Evolutionary conservation across 2,113 vertebrate genomes (phyloP).

Genomic region (Leptodactylus fuscus): DNA sequence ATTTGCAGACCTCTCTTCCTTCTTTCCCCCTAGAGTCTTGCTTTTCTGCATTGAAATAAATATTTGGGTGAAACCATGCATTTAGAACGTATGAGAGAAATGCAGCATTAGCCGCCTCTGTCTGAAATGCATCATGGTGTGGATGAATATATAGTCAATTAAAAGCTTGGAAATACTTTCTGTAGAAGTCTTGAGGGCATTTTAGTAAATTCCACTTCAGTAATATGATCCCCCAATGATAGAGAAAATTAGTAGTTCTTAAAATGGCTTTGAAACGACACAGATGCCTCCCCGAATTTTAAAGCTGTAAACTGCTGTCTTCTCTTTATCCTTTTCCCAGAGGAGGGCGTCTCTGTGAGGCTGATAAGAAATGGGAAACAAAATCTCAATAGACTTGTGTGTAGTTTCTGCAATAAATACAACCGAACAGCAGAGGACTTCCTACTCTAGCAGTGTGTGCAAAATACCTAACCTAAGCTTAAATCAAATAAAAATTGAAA

Average conservation of each 20-base stretch:
- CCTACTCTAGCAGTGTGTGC: neutral
- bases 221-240: slow-evolving; percentile 15
- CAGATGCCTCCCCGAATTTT: neutral
- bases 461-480: neutral
- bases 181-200: neutral
- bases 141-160: neutral
- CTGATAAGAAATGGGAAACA: neutral
- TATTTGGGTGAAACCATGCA: too few species aligned
- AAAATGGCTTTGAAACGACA: neutral
- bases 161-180: neutral
- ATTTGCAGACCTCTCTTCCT: too few species aligned
- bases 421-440: too few species aligned
- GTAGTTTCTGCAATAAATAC: neutral
- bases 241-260: slow-evolving; percentile 9
- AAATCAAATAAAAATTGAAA: neutral
- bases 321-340: neutral
- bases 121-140: neutral
- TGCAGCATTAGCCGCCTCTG: neutral
- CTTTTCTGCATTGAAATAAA: too few species aligned
- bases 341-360: neutral
- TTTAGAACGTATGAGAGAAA: neutral
- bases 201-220: neutral
- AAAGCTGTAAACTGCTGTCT: neutral
- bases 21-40: too few species aligned
- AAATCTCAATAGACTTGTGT: neutral